These are phyloP conservation scores for Virgularia gustaviana DNA, from an alignment of 92 coral and sea anemone genomes.

Conservation along the genomic window DNA sequence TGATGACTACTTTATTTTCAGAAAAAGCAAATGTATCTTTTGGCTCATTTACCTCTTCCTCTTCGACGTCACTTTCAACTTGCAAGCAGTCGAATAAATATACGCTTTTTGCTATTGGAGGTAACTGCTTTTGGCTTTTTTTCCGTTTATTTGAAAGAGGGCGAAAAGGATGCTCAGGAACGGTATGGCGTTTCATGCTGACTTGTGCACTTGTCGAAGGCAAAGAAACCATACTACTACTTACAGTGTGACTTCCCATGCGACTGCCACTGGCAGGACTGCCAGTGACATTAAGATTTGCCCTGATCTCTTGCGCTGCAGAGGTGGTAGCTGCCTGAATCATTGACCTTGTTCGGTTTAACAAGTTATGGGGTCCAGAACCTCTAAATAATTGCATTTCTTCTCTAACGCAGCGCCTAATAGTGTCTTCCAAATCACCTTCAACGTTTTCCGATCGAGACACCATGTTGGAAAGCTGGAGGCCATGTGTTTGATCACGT, in stretches of 20 bases:
- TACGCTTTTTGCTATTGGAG: slow-evolving; percentile 20
- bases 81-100: slow-evolving; percentile 21
- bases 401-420: slow-evolving; percentile 33
- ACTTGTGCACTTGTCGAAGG: background rate
- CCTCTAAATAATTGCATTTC: slow-evolving; percentile 27
- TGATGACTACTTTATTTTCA: slow-evolving; percentile 22
- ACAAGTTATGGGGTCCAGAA: slow-evolving; percentile 13
- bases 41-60: slow-evolving; percentile 1
- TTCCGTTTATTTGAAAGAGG: background rate
- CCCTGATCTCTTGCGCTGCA: background rate
- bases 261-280: background rate
- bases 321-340: slow-evolving; percentile 33
- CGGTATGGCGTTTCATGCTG: too few species aligned
- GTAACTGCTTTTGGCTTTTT: background rate
- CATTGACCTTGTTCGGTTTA: slow-evolving; percentile 28
- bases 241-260: background rate
- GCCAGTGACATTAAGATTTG: background rate
- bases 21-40: slow-evolving; percentile 31
- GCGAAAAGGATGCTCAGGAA: slow-evolving; percentile 37
- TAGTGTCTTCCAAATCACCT: slow-evolving; percentile 8
- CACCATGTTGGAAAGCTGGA: too few species aligned
- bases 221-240: background rate
- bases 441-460: too few species aligned
- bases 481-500: too few species aligned
- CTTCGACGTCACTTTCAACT: slow-evolving; percentile 30